These are phyloP conservation scores for Cottus gobio DNA, from an alignment of 2,113 vertebrate genomes.

Conservation along the genomic window DNA sequence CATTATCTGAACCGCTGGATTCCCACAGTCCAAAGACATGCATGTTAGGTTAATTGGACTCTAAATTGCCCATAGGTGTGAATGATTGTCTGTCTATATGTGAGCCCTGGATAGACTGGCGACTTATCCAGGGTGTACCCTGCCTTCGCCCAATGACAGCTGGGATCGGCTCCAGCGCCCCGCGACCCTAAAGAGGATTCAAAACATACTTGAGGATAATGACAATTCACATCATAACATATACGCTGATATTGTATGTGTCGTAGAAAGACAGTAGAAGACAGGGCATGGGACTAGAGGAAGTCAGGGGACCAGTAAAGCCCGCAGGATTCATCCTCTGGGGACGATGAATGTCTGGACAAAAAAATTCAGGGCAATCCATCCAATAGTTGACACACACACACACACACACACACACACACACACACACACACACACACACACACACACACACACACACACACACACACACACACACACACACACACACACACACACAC, in stretches of 20 bases:
- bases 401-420: neutral
- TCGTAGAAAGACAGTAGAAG: neutral
- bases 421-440: constrained; percentile 1
- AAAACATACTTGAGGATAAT: neutral
- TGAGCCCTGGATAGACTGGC: too few relatives aligned
- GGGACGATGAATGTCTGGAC: neutral
- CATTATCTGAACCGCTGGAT: too few relatives aligned
- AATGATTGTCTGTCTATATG: too few relatives aligned
- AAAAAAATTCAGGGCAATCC: neutral
- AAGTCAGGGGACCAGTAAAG: neutral
- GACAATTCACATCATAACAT: neutral
- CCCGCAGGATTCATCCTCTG: neutral
- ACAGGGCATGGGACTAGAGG: neutral
- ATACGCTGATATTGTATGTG: neutral
- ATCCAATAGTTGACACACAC: too few relatives aligned
- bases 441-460: neutral
- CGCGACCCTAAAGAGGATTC: too few relatives aligned
- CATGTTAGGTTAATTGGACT: too few relatives aligned
- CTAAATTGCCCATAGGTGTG: too few relatives aligned
- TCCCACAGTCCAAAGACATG: too few relatives aligned
- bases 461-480: neutral
- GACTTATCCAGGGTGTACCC: too few relatives aligned
- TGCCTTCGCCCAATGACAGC: too few relatives aligned
- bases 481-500: neutral
- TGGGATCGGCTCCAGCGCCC: too few relatives aligned